Evolutionary conservation across 2,113 vertebrate species (phyloP).

Genomic region (Oreocharis arfaki): DNA sequence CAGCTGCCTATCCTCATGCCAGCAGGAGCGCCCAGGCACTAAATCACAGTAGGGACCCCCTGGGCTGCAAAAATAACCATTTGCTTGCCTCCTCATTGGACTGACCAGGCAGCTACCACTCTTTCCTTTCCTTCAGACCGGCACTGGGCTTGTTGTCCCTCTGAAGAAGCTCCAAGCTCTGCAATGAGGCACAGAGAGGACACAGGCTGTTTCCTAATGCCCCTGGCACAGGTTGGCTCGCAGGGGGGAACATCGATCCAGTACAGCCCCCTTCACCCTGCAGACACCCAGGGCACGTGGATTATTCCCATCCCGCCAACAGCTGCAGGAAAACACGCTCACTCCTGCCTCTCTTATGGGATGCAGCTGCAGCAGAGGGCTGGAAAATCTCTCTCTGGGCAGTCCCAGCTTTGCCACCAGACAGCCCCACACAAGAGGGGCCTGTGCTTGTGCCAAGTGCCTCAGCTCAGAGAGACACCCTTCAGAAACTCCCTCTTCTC

Average conservation of each 20-base stretch:
- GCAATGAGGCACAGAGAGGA: background rate
- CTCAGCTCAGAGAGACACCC: background rate
- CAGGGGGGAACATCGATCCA: accelerated
- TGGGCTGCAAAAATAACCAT: background rate
- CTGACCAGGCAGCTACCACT: background rate
- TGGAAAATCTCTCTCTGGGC: background rate
- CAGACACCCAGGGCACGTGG: accelerated
- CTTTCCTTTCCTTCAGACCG: background rate
- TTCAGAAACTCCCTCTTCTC: background rate
- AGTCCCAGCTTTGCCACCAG: background rate
- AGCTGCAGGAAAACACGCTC: background rate
- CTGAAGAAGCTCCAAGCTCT: background rate
- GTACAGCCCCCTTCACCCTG: background rate
- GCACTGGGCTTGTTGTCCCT: accelerated
- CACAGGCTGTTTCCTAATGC: background rate
- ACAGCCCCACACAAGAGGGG: accelerated
- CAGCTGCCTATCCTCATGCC: background rate
- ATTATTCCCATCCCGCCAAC: background rate
- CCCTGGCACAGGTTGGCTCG: background rate
- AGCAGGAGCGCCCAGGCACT: accelerated
- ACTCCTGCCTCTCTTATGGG: background rate
- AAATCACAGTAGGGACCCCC: background rate
- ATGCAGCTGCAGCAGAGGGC: background rate
- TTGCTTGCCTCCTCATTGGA: background rate
- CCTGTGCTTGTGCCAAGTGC: background rate